These are phyloP conservation scores for Trichonephila clavipes DNA, from an alignment of 1,140 invertebrate genomes.

Conservation along the genomic window DNA sequence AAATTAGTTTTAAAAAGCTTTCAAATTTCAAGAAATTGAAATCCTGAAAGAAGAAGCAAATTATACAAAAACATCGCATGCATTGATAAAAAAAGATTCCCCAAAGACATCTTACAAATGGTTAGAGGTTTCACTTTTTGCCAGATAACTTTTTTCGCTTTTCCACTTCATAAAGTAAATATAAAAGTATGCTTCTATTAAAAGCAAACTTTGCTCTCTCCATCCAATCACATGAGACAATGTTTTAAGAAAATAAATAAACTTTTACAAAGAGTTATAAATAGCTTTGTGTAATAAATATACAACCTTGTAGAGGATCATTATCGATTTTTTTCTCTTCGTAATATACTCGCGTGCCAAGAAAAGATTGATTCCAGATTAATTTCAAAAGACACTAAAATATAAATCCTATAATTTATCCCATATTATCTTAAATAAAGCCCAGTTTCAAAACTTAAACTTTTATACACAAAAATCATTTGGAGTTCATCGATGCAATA, in stretches of 20 bases:
- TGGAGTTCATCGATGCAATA: no score
- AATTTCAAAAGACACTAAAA: background rate
- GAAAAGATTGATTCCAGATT: background rate
- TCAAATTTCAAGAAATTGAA: background rate
- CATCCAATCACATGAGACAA: background rate
- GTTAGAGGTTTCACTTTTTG: background rate
- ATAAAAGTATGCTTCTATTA: background rate
- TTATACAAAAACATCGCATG: background rate
- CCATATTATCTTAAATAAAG: background rate
- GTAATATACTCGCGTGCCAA: background rate
- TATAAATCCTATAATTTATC: background rate
- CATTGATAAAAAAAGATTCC: background rate
- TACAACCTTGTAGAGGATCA: background rate
- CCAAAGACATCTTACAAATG: background rate
- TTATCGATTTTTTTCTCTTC: background rate
- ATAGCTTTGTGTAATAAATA: background rate
- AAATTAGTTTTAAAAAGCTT: conserved; percentile 28
- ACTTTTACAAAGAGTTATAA: background rate
- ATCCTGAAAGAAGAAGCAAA: background rate
- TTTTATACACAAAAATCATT: no score
- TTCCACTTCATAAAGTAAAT: background rate
- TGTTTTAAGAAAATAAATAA: background rate
- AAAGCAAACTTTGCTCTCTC: background rate
- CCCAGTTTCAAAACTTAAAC: background rate
- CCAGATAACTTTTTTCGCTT: background rate